Base-by-base conservation (phyloP, 2,113 vertebrate genomes). In the Daphoenositta chrysoptera region DNA sequence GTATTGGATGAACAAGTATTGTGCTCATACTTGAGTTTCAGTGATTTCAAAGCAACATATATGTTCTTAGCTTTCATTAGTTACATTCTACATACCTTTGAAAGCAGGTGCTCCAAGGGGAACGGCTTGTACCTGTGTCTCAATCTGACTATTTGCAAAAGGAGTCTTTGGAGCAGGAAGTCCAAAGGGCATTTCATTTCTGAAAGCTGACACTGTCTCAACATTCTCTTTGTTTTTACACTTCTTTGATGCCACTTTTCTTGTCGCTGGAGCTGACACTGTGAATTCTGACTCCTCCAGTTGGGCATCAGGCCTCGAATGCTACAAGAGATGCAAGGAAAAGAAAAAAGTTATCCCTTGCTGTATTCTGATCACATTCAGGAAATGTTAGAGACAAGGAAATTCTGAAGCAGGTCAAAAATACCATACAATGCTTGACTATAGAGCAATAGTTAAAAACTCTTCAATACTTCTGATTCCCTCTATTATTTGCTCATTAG, bases 221-320 rank as follows among this genome's bases (percentile, higher is more conserved):
- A 94, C 65, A 80, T 99, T 99, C 87, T 99, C 99, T 97, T 99
- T 99, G 97, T 99, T 98, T 95, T 98, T 97, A 47, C 37, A 83
- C 77, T 96, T 96, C 86, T 96, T 96, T 64, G 97, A 94, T 84
- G 93, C 84, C 87, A 94, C 95, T 92, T 97, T 97, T 50, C 78
- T 92, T 82, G 93, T 94, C 69, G 90, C 64, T 64, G 98, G 97
- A 93, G 94, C 95, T 90, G 96, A 87, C 44, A 75, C 61, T 51
- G 96, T 94, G 87, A 95, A 97, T 73, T 96, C 97, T 0, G 4
- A 77, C 92, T 57, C 87, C 69, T 93, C 89, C 79, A 79, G 64
- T 30, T 95, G 84, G 94, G 83, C 70, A 60, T 89, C 92, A 35
- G 58, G 84, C 63, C 90, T 96, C 7, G 58, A 91, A 89, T 89